Evolutionary conservation across 2,797 vertebrate genomes (phyloP), one percentile per base, ranked within the genome.

Genomic region (Eulemur albifrons): DNA sequence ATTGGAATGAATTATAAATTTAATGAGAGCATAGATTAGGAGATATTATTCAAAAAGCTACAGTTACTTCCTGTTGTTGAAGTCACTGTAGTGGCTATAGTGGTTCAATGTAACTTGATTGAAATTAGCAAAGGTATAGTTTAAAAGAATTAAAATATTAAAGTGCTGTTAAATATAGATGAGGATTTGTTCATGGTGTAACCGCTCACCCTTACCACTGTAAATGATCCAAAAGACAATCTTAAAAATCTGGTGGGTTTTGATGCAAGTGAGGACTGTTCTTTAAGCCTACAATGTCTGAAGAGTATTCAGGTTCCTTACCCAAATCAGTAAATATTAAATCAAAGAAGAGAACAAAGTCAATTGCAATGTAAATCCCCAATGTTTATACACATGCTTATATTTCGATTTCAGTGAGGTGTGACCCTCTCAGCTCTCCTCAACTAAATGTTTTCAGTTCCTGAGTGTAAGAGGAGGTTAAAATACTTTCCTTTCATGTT

Each of bases 401-500:
- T 50, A 40, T 52, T 89, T 11, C 5, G 45, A 18, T 69, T 72
- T 90, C 40, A 81, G 11, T 21, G 30, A 80, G 0, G 4, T 48
- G 27, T 84, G 88, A n/a, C 27, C 5, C 15, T 12, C 2, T 38
- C 5, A 54, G 32, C 50, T 88, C 23, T 61, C 30, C 40, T 94
- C 21, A 80, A 25, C 35, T 50, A 84, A 63, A 23, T 93, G 15
- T 93, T 73, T 69, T 80, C 57, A 75, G 57, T 70, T 97, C 43
- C 76, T 93, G 7, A 9, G 4, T 63, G 0, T 83, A 92, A 57
- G 13, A 96, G 45, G 85, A 97, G 67, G 73, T 88, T 95, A 97
- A 97, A 96, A 95, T 20, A 92, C 77, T 70, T 97, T 90, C 6
- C 35, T 92, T 76, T 93, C 3, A 75, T 84, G 25, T 97, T 96